Evolutionary conservation across 2,113 vertebrate species (phyloP).

Genomic region (Mirza zaza): DNA sequence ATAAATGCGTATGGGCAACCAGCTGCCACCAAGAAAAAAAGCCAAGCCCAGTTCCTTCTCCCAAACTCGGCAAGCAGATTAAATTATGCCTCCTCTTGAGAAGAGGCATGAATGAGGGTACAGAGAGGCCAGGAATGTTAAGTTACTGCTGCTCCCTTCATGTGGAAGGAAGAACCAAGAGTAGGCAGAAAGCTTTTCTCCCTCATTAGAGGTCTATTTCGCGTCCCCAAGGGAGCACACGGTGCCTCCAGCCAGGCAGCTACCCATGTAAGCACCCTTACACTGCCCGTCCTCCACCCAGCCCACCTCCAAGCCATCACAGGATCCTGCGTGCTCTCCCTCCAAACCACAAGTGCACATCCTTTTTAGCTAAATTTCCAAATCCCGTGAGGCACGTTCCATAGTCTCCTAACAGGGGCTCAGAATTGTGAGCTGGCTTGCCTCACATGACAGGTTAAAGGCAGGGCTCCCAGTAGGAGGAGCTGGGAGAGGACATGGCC

Average conservation of each 20-base stretch:
- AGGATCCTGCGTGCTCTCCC: background rate
- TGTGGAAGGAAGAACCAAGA: background rate
- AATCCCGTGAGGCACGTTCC: background rate
- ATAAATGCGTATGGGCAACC: background rate
- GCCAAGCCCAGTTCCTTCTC: background rate
- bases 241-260: background rate
- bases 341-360: background rate
- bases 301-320: background rate
- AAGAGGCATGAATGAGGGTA: background rate
- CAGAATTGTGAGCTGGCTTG: background rate
- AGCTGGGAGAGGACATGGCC: background rate
- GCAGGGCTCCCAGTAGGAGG: background rate
- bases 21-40: background rate
- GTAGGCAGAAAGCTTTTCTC: background rate
- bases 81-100: background rate
- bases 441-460: background rate
- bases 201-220: background rate
- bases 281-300: background rate
- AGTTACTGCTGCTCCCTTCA: background rate
- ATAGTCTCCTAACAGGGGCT: background rate
- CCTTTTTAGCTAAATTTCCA: background rate
- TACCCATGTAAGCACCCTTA: background rate
- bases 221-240: background rate
- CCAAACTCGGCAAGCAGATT: background rate
- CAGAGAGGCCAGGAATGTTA: background rate